Percentiles rank a stretch among this genome's conserved stretches.
phyloP scores from a whole-genome alignment of 2,797 vertebrate species.

The Rachycentron canadum region DNA sequence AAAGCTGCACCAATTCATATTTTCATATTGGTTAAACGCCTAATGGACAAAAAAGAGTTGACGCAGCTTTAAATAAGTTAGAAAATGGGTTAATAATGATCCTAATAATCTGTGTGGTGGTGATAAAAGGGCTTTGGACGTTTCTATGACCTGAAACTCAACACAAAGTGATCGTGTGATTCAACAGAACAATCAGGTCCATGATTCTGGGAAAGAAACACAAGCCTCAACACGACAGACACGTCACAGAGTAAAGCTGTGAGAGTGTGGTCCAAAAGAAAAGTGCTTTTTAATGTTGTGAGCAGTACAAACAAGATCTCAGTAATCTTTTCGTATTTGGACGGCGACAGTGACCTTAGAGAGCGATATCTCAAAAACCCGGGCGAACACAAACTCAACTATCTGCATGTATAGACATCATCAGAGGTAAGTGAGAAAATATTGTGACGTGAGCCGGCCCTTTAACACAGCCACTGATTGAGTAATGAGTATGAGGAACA shows the following conservation, averaged over 20 bases:
- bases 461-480: constrained; percentile 10
- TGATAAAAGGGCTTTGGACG: neutral
- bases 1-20: neutral
- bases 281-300: constrained; percentile 1
- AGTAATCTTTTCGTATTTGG: constrained; percentile 24
- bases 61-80: no score
- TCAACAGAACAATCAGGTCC: neutral
- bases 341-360: constrained; percentile 22
- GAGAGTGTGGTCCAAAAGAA: neutral
- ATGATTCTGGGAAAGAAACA: neutral
- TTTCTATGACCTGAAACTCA: neutral
- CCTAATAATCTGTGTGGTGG: neutral
- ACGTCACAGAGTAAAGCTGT: neutral
- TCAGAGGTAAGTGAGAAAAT: neutral
- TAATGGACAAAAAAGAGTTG: neutral
- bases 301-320: neutral
- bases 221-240: neutral
- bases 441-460: constrained; percentile 22
- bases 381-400: constrained; percentile 7
- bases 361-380: constrained; percentile 1
- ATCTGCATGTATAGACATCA: constrained; percentile 8
- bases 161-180: neutral
- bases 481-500: neutral
- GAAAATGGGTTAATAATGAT: neutral
- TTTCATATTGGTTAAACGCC: neutral